These are phyloP conservation scores for Clarias batrachus DNA, from an alignment of 2,113 vertebrate species.

Conservation along the genomic window DNA sequence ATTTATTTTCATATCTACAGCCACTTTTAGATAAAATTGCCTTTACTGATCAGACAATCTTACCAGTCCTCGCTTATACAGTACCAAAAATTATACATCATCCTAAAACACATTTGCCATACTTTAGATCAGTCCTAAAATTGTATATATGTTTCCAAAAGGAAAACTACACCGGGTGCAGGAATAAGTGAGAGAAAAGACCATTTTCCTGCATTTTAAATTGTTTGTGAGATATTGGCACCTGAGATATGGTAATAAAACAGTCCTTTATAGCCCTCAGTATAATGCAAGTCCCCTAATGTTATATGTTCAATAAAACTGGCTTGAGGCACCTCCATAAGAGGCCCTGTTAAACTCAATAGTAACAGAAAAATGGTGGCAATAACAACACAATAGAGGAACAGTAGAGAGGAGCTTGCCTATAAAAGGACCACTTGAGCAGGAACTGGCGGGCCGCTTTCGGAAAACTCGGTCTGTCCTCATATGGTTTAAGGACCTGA, in stretches of 20 bases:
- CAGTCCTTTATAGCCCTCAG: not conserved
- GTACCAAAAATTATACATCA: not conserved
- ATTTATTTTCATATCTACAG: not conserved
- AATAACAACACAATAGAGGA: not conserved
- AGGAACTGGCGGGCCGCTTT: constrained; percentile 94
- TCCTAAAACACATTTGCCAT: not conserved
- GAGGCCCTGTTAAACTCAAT: constrained; percentile 1
- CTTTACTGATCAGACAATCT: not conserved
- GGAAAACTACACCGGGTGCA: not conserved
- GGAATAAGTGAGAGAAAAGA: not conserved
- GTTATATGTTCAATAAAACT: not conserved
- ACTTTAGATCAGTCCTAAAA: not conserved
- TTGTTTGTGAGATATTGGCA: not conserved
- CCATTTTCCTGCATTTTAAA: not conserved
- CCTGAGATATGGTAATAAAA: not conserved
- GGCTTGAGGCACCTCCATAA: not conserved
- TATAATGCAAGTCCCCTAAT: not conserved
- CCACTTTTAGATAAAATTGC: not conserved
- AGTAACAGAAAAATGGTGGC: not conserved
- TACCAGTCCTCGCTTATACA: not conserved
- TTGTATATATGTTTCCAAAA: not conserved
- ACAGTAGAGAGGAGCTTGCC: constrained; percentile 67
- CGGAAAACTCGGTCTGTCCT: constrained; percentile 88
- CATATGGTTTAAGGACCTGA: constrained; percentile 89
- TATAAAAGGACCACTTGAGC: constrained; percentile 98